Percentiles rank a stretch among this genome's conserved stretches.
These are phyloP conservation scores for Hymenopus coronatus DNA, from an alignment of 2,888 invertebrate species.

Conservation along the genomic window DNA sequence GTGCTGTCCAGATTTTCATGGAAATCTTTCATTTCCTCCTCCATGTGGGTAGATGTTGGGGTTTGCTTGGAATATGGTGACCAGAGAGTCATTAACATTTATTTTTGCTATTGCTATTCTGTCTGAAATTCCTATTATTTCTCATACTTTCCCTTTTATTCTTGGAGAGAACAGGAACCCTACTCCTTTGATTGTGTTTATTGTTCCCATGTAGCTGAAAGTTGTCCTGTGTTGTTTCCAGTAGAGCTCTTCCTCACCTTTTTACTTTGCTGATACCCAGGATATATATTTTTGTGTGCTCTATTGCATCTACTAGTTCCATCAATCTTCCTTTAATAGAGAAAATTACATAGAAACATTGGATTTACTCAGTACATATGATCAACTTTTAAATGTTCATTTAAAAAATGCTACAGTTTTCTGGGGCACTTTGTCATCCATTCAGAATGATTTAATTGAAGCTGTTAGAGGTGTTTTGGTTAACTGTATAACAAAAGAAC, in stretches of 20 bases:
- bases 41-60: not conserved
- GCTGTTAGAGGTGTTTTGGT: too few relatives aligned
- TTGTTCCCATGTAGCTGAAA: not conserved
- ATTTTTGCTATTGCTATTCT: not conserved
- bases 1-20: not conserved
- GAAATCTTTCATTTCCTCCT: not conserved
- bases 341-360: too few relatives aligned
- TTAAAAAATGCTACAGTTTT: too few relatives aligned
- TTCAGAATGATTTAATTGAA: too few relatives aligned
- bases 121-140: not conserved
- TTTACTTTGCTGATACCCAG: not conserved
- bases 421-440: too few relatives aligned
- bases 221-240: not conserved
- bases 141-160: not conserved
- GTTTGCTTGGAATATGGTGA: not conserved
- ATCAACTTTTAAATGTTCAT: too few relatives aligned
- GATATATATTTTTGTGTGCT: not conserved
- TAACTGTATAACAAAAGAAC: too few relatives aligned
- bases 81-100: not conserved
- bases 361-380: too few relatives aligned
- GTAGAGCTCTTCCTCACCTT: not conserved
- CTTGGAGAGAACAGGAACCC: not conserved
- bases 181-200: not conserved
- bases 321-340: too few relatives aligned
- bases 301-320: not conserved